Evolutionary conservation across 2,888 invertebrate genomes (phyloP).

Genomic region (Leptinotarsa rubiginosa): DNA sequence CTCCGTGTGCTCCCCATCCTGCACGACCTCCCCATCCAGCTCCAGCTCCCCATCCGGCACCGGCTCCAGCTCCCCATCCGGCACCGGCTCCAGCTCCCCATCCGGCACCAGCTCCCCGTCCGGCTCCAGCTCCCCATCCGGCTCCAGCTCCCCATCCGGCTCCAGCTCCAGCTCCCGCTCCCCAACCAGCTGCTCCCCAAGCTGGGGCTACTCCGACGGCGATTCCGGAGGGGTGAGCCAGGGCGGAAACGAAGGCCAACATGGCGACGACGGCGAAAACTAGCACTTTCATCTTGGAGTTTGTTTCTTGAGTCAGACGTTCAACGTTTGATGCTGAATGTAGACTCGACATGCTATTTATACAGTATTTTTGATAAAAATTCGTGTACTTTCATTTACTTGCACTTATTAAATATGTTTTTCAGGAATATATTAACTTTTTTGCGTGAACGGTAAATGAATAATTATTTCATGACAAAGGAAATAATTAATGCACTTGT

Average conservation of each 20-base stretch:
- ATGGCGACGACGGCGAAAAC: constrained; percentile 48
- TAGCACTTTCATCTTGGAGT: constrained; percentile 50
- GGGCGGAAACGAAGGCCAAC: constrained; percentile 46
- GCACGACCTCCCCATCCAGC: constrained; percentile 14
- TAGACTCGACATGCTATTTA: neutral
- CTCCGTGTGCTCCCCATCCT: constrained; percentile 1
- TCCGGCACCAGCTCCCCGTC: constrained; percentile 8
- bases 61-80: constrained; percentile 17
- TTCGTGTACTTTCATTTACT: neutral
- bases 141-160: constrained; percentile 18
- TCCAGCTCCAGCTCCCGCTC: no score
- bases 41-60: constrained; percentile 14
- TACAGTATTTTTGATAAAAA: neutral
- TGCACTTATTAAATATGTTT: constrained; percentile 1
- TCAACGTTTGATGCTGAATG: constrained; percentile 3
- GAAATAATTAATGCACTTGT: neutral
- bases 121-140: neutral
- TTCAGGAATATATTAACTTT: constrained; percentile 5
- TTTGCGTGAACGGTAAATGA: neutral
- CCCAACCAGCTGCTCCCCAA: constrained; percentile 4
- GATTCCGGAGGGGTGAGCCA: constrained; percentile 23
- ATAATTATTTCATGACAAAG: neutral
- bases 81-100: constrained; percentile 25
- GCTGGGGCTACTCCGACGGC: neutral
- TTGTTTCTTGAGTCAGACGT: constrained; percentile 6